Base-by-base conservation (phyloP, 2,797 vertebrate genomes). In the Melanotaenia boesemani region DNA sequence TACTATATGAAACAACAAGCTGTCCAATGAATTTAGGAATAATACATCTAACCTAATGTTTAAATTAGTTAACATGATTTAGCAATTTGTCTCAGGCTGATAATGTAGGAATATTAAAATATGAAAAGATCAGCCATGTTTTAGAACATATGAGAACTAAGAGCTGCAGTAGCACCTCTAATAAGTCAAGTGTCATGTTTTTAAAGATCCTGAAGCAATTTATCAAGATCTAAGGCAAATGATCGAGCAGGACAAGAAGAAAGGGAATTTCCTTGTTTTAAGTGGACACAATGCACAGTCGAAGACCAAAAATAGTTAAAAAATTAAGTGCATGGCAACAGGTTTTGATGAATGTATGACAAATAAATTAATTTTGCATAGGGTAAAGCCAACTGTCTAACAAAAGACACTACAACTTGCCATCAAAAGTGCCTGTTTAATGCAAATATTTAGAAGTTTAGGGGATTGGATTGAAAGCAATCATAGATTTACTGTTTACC, bases 1-100 rank as follows among this genome's bases (percentile, higher is more conserved):
- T 92, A 86, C 82, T 88, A 82, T 81, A 84, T 79, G 84, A 83
- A 91, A 88, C 80, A 90, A 91, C 90, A 91, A 91, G 86, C 84
- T 61, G 82, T 72, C 86, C 88, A 89, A 93, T 93, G 77, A 87
- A 84, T 84, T 72, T 63, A 76, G 91, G 79, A 92, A 93, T 92
- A 90, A 92, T 92, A 83, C 87, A 91, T 92, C 69, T 85, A 18
- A 50, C 57, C 62, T 84, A 88, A 92, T 92, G 77, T 86, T 92
- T 91, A 88, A 92, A 92, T 93, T 77, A 92, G 88, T 81, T 86
- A 72, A 81, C 79, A 57, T 72, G 75, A 88, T 90, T 88, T 72
- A 75, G 70, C 12, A 58, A 79, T 92, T 79, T 80, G 41, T 69
- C 72, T 75, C 76, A 70, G 81, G 87, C 56, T 65, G 76, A 74